Base-by-base conservation (phyloP, 2,797 vertebrate species). In the Melopsittacus undulatus region DNA sequence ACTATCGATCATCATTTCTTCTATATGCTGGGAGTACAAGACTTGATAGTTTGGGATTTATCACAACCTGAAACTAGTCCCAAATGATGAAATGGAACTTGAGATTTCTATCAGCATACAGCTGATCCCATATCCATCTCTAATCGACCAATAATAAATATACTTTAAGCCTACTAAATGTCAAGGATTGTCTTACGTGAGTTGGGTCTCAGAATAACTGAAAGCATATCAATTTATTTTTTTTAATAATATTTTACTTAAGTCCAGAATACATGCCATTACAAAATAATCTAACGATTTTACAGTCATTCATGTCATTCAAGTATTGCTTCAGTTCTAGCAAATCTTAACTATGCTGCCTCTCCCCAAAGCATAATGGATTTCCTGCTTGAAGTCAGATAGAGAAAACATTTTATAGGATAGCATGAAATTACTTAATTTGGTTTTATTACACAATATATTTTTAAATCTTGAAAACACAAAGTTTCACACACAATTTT, bases 361-460 rank as follows among this genome's bases (percentile, higher is more conserved):
- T 79, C 27, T 90, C 38, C 18, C 13, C 24, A 70, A 51, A 80
- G 13, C 13, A 27, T 51, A 51, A 63, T 23, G 30, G 15, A 68
- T 78, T 91, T 75, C 22, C 34, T 49, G 46, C 36, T 64, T 78
- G 48, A 72, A 90, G 27, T 61, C 30, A 76, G 40, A 70, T 10
- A 70, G 12, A 68, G 27, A 62, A 91, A 83, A 80, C 5, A 30
- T 26, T 92, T 83, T 70, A n/a, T 46, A 66, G 13, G 17, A 45
- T 23, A 84, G 24, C 34, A 54, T 73, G 51, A 91, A 94, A 84
- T 66, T 40, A 63, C 22, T 86, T 81, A 57, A 52, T 88, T 90
- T 83, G 19, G 4, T 24, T 84, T 92, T 90, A 90, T 59, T 87
- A 27, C 14, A 27, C 36, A 86, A 75, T 64, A 54, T 57, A 54